Evolutionary conservation across 2,888 invertebrate species (phyloP), one percentile per base, ranked within the genome.

Genomic region (Metopia argyrocephala): DNA sequence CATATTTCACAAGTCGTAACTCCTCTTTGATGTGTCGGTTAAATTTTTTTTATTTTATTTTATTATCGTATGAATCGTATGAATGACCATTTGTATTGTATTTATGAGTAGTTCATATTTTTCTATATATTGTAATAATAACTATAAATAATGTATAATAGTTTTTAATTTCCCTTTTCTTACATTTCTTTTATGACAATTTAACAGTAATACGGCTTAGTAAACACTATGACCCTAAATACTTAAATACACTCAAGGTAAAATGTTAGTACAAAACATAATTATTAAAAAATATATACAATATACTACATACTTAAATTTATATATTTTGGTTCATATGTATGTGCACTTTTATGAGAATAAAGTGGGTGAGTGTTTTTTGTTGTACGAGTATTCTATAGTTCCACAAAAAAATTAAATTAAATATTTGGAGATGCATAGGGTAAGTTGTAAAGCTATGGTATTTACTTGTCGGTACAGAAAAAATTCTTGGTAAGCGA

Each of bases 1-100:
- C n/a, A 66, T 46, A 66, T 54, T 73, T 78, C 54, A 66, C 66
- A 66, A 65, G 59, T 75, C 45, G 23, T 75, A 75, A 79, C 57
- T 79, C 59, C 50, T 59, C 64, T 79, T 79, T 75, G 65, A 75
- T 61, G 69, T 52, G 64, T 57, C 70, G 59, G 62, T 12, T 12
- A 38, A 38, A 12, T 9, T 38, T 38, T 7, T 38, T 38, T 38
- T 2, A 38, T 38, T 59, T n/a, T 18, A 3, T 59, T 59, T 59
- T 28, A n/a, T 18, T 59, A 38, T 3, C n/a, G 31, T 31, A 59
- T 38, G 12, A 59, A 59, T 18, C 5, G 20, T n/a, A 18, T 59
- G 59, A 31, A 45, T 48, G 20, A 48, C 5, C n/a, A 5, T 18
- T 48, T 18, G 15, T 48, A 48, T 52, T 0, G 20, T 65, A 25